A percentile compares a stretch with the other conserved stretches of the same genome.
These are phyloP conservation scores for Ephialtes manifestator DNA, from an alignment of 2,888 invertebrate genomes.

Conservation along the genomic window DNA sequence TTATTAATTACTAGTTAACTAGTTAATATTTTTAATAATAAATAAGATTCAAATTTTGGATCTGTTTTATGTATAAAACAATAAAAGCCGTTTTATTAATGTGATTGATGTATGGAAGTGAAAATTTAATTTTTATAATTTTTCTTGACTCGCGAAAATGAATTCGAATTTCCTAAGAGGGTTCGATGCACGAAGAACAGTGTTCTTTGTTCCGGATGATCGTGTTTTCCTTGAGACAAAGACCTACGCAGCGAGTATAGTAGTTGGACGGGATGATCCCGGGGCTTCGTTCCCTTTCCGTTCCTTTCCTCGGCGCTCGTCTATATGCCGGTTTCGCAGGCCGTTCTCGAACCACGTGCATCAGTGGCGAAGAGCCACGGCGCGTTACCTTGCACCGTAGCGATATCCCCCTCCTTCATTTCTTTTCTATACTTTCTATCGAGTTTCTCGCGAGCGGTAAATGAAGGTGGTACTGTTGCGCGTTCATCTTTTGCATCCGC, in stretches of 20 bases:
- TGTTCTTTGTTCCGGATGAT: conserved; percentile 13
- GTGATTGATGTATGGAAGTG: neutral
- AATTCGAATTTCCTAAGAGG: neutral
- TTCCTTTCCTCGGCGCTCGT: neutral
- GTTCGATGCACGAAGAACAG: neutral
- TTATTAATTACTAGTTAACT: no score
- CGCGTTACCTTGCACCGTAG: neutral
- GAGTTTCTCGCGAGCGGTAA: neutral
- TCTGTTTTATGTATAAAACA: no score
- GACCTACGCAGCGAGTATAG: conserved; percentile 2
- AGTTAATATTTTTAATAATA: no score
- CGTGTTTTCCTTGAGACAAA: conserved; percentile 12
- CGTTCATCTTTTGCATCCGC: conserved; percentile 11
- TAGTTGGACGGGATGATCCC: conserved; percentile 8
- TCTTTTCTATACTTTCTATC: conserved; percentile 21
- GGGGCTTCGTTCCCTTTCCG: conserved; percentile 8
- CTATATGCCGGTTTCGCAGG: neutral
- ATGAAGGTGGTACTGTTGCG: neutral
- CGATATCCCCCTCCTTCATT: neutral
- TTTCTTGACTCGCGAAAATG: neutral
- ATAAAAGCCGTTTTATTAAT: no score
- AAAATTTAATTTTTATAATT: neutral
- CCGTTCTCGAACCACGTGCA: conserved; percentile 9
- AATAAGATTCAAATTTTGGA: no score
- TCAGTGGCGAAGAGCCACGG: neutral